Evolutionary conservation across 2,797 vertebrate genomes (phyloP).

Genomic region (Mormyrops attenuatus): DNA sequence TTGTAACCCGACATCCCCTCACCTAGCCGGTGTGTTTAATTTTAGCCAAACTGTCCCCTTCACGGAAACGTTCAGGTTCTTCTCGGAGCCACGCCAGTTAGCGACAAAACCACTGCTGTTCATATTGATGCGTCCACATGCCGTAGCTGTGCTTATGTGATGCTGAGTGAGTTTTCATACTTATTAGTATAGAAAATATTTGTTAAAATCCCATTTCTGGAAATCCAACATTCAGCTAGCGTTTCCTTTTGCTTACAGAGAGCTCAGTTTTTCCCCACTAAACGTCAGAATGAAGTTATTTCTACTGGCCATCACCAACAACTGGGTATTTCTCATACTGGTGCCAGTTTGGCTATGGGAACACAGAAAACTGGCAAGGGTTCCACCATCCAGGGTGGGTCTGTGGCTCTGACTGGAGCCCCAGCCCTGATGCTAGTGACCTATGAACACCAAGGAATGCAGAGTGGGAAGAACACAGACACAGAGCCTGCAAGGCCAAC

Average conservation of each 20-base stretch:
- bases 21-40: background rate
- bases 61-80: background rate
- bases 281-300: background rate
- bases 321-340: background rate
- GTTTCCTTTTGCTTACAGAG: background rate
- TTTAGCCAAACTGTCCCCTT: background rate
- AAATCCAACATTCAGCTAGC: background rate
- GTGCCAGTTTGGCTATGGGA: constrained; percentile 30
- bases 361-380: background rate
- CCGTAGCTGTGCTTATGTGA: background rate
- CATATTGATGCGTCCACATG: background rate
- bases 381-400: background rate
- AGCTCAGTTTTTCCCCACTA: background rate
- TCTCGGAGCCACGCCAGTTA: background rate
- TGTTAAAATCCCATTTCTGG: background rate
- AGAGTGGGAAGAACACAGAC: background rate
- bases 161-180: background rate
- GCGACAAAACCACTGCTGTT: background rate
- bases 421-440: background rate
- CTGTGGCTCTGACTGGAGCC: background rate
- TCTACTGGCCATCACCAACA: background rate
- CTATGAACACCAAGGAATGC: background rate
- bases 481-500: background rate
- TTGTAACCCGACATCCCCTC: background rate
- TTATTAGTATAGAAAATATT: background rate